Percentiles rank a stretch among this genome's conserved stretches.
Conservation (phyloP, 64 coral and sea anemone genomes). For the Actinia equina region DNA sequence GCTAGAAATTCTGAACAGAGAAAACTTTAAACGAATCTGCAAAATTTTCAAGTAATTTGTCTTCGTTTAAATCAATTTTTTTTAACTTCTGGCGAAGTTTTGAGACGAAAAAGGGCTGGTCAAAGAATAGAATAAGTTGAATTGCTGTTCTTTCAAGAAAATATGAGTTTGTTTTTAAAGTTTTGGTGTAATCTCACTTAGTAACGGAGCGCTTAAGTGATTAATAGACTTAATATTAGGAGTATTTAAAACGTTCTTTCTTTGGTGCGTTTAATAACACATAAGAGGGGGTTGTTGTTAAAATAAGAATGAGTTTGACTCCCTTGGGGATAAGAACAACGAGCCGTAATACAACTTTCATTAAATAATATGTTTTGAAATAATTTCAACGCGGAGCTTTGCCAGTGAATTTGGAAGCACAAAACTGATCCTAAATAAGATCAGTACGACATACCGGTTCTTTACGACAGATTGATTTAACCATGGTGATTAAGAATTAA, state of each 20-base stretch:
- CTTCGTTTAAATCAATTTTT: not conserved
- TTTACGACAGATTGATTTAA: too few species aligned
- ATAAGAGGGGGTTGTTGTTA: not conserved
- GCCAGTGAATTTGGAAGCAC: too few species aligned
- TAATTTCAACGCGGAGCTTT: too few species aligned
- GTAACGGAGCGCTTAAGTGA: not conserved
- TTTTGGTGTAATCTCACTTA: not conserved
- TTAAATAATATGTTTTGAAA: too few species aligned
- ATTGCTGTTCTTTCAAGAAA: not conserved
- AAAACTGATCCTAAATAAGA: too few species aligned
- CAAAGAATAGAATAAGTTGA: not conserved
- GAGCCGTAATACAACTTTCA: not conserved
- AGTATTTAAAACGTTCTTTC: not conserved
- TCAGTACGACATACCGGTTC: too few species aligned
- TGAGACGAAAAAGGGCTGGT: too few species aligned
- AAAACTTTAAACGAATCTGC: not conserved
- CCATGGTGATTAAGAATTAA: too few species aligned
- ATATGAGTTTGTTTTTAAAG: not conserved
- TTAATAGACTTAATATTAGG: not conserved
- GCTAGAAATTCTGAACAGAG: not conserved
- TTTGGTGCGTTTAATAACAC: not conserved
- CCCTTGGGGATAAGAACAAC: not conserved
- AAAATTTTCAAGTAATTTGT: not conserved
- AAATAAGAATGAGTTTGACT: not conserved
- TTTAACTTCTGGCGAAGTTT: too few species aligned